phyloP scores from a whole-genome alignment of 2,113 vertebrate genomes.

The Upupa epops region DNA sequence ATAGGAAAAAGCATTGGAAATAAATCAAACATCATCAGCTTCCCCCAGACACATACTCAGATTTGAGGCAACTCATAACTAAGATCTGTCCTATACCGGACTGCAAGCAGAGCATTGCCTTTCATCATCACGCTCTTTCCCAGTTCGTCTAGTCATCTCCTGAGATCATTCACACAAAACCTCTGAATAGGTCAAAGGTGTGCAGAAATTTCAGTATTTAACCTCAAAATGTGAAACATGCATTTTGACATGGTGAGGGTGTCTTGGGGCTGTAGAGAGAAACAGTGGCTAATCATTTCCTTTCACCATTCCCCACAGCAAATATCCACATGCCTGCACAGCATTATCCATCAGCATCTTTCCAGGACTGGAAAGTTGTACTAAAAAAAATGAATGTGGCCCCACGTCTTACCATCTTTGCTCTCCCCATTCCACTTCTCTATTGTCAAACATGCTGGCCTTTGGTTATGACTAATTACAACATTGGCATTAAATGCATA shows the following conservation, averaged over 20 bases:
- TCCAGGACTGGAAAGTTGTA: neutral
- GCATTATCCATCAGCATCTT: neutral
- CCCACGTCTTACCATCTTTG: neutral
- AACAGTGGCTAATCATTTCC: neutral
- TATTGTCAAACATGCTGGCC: neutral
- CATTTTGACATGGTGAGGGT: neutral
- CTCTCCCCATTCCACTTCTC: neutral
- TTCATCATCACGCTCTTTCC: neutral
- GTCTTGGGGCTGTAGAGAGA: neutral
- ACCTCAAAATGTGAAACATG: neutral
- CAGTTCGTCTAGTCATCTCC: neutral
- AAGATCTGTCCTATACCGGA: neutral
- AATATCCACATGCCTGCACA: neutral
- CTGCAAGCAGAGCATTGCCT: neutral
- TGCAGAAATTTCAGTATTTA: neutral
- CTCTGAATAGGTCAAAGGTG: neutral
- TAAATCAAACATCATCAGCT: neutral
- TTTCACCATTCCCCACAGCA: neutral
- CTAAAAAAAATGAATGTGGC: neutral
- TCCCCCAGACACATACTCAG: neutral
- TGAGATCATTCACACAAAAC: neutral
- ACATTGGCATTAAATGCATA: accelerated
- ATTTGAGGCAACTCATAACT: neutral
- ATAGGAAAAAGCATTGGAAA: neutral
- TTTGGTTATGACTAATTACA: neutral